Conservation (phyloP, 2,888 invertebrate species). For the Heterodera filipjevi region DNA sequence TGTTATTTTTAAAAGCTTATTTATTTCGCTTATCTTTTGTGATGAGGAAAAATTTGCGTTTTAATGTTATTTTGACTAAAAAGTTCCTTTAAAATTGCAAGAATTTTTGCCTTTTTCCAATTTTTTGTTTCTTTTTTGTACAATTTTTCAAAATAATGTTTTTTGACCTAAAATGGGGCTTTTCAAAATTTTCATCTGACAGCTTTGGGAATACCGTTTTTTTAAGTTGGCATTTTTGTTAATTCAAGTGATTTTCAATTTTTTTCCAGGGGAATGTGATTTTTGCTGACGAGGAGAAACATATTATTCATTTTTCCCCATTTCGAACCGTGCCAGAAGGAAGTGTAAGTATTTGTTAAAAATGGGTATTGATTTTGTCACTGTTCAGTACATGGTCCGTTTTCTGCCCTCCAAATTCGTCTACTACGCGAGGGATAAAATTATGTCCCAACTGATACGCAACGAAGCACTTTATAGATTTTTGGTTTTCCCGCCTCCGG, state of each 20-base stretch:
- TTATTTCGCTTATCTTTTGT: too few species aligned
- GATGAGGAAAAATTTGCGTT: too few species aligned
- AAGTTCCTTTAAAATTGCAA: too few species aligned
- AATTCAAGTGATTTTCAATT: not conserved
- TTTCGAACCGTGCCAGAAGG: not conserved
- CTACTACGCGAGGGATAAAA: conserved; percentile 14
- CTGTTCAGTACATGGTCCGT: conserved; percentile 19
- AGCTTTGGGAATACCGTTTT: too few species aligned
- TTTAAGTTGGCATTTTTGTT: too few species aligned
- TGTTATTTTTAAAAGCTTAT: too few species aligned
- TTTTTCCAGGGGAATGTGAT: conserved; percentile 26
- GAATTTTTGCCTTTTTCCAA: too few species aligned
- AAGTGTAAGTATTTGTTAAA: not conserved
- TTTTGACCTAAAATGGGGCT: too few species aligned
- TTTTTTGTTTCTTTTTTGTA: too few species aligned
- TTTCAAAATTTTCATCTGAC: too few species aligned
- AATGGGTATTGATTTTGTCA: not conserved
- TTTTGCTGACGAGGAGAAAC: conserved; percentile 2
- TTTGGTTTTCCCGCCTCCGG: conserved; percentile 17
- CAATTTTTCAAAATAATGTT: too few species aligned
- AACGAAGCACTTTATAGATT: not conserved
- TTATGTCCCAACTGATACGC: not conserved
- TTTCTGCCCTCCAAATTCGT: conserved; percentile 26
- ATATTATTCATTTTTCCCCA: conserved; percentile 21
- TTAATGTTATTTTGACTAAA: too few species aligned